phyloP scores from a whole-genome alignment of 2,797 vertebrate genomes.

The Dendrocincla tyrannina region DNA sequence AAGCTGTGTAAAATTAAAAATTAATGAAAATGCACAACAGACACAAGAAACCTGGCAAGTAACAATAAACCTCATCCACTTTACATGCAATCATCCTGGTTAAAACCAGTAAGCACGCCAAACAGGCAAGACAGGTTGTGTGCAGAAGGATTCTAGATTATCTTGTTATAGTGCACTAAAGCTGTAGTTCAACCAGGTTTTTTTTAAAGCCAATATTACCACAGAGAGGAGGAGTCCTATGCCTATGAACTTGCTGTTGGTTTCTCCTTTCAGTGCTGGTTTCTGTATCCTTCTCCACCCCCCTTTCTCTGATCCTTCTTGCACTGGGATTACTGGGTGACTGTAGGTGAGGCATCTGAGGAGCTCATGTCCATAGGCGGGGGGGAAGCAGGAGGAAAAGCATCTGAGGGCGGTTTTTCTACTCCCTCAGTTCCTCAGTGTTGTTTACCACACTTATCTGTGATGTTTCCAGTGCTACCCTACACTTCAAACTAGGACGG shows the following conservation, averaged over 20 bases:
- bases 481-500: not conserved
- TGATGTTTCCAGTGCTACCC: not conserved
- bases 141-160: not conserved
- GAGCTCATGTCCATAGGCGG: not conserved
- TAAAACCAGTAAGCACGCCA: slow-evolving; percentile 31
- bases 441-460: not conserved
- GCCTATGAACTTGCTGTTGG: not conserved
- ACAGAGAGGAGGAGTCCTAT: not conserved
- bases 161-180: not conserved
- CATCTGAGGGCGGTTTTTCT: not conserved
- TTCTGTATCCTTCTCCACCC: not conserved
- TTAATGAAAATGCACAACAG: slow-evolving; percentile 14
- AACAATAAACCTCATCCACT: slow-evolving; percentile 45
- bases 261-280: not conserved
- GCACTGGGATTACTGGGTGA: not conserved
- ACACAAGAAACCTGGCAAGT: slow-evolving; percentile 49
- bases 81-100: not conserved
- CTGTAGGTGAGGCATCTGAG: not conserved
- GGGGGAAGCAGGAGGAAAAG: not conserved
- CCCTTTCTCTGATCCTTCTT: slow-evolving; percentile 6
- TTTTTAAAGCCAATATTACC: not conserved
- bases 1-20: not conserved
- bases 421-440: not conserved
- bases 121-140: slow-evolving; percentile 15
- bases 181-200: not conserved